Evolutionary conservation across 1,140 invertebrate genomes (phyloP).

Genomic region (Drosophila tristis): DNA sequence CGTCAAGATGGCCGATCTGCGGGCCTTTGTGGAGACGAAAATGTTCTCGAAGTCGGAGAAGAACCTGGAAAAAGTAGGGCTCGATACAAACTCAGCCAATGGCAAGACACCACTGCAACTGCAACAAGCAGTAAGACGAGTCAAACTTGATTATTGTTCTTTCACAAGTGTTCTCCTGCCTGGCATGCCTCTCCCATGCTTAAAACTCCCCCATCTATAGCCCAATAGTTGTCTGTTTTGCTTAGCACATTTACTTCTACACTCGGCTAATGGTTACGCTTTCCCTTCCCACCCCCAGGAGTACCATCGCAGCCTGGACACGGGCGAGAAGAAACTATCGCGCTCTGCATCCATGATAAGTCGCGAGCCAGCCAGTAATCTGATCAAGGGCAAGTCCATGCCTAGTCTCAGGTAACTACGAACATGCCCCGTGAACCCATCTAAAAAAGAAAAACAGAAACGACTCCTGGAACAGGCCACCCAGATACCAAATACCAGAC

Average conservation of each 20-base stretch:
- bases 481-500: not conserved
- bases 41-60: constrained; percentile 95
- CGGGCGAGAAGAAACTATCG: constrained; percentile 89
- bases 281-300: constrained; percentile 85
- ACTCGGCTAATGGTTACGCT: not conserved
- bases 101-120: constrained; percentile 81
- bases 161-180: constrained; percentile 38
- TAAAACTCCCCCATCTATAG: not conserved
- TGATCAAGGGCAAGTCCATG: constrained; percentile 97
- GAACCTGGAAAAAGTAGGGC: constrained; percentile 94
- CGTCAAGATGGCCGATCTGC: constrained; percentile 95
- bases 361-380: constrained; percentile 86
- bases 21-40: constrained; percentile 95
- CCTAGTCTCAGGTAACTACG: constrained; percentile 94
- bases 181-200: constrained; percentile 27
- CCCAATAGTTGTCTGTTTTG: constrained; percentile 16
- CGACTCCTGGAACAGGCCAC: constrained; percentile 43
- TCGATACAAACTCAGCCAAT: constrained; percentile 88
- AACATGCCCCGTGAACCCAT: not conserved
- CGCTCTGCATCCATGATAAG: constrained; percentile 88
- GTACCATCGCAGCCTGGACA: constrained; percentile 91
- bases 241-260: too few species aligned
- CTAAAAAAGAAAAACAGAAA: constrained; percentile 8
- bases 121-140: constrained; percentile 83
- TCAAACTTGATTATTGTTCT: constrained; percentile 43